Evolutionary conservation across 2,113 vertebrate species (phyloP).

Genomic region (Hemibagrus wyckioides): DNA sequence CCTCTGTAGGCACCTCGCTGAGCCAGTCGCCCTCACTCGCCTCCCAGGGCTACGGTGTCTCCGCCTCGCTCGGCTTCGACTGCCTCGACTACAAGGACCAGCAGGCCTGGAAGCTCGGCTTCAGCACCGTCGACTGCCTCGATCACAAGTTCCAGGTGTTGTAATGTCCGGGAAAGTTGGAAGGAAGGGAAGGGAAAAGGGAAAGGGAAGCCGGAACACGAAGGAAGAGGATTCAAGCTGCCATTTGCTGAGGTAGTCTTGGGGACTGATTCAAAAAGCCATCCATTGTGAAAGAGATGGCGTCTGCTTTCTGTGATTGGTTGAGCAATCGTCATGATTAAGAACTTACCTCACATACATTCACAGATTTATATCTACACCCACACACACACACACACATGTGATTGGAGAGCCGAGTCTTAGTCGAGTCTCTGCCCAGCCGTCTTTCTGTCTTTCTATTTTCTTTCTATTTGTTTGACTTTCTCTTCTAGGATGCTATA

Average conservation of each 20-base stretch:
- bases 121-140: constrained; percentile 82
- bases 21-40: constrained; percentile 81
- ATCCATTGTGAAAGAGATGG: background rate
- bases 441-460: background rate
- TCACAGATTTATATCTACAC: background rate
- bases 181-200: background rate
- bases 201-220: background rate
- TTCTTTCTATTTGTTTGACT: constrained; percentile 51
- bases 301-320: constrained; percentile 29
- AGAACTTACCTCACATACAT: constrained; percentile 42
- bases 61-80: constrained; percentile 78
- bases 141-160: constrained; percentile 90
- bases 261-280: background rate
- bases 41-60: constrained; percentile 78
- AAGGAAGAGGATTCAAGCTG: background rate
- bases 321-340: constrained; percentile 35
- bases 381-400: background rate
- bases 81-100: constrained; percentile 88
- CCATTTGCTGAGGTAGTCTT: background rate
- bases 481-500: constrained; percentile 54
- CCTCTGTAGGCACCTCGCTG: constrained; percentile 79
- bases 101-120: constrained; percentile 83
- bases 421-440: constrained; percentile 18
- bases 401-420: constrained; percentile 10
- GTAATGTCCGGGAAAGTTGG: constrained; percentile 55